Conservation (phyloP, 2,888 invertebrate genomes). For the Andricus curvator region DNA sequence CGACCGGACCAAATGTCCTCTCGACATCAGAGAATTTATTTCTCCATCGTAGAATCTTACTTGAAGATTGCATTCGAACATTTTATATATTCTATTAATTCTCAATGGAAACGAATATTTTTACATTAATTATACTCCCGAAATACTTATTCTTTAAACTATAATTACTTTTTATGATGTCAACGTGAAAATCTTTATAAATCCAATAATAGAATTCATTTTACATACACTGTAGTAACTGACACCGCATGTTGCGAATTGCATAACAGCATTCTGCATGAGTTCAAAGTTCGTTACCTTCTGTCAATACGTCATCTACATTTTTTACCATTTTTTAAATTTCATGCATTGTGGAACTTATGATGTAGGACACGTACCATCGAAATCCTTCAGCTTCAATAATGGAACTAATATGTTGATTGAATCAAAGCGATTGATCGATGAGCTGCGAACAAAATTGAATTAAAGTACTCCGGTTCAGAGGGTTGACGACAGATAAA, state of each 20-base stretch:
- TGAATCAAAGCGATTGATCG: constrained; percentile 49
- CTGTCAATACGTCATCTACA: background rate
- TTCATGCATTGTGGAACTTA: background rate
- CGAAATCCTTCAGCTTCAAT: background rate
- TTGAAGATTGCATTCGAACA: background rate
- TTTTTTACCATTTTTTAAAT: background rate
- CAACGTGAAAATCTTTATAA: no score
- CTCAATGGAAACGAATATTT: no score
- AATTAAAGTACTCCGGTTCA: background rate
- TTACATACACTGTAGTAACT: no score
- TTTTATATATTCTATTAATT: background rate
- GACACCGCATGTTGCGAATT: no score
- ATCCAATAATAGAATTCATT: no score
- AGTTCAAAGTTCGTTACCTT: background rate
- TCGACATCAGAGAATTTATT: constrained; percentile 1
- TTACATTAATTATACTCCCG: no score
- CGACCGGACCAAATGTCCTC: constrained; percentile 7
- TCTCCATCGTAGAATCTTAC: background rate
- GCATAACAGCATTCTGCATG: background rate
- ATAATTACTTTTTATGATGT: no score
- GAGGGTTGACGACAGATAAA: background rate
- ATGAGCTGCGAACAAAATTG: constrained; percentile 48
- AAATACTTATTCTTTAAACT: no score
- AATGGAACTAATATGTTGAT: constrained; percentile 1
- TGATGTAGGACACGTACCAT: background rate